phyloP scores from a whole-genome alignment of 2,113 vertebrate genomes.

The Rutilus rutilus region DNA sequence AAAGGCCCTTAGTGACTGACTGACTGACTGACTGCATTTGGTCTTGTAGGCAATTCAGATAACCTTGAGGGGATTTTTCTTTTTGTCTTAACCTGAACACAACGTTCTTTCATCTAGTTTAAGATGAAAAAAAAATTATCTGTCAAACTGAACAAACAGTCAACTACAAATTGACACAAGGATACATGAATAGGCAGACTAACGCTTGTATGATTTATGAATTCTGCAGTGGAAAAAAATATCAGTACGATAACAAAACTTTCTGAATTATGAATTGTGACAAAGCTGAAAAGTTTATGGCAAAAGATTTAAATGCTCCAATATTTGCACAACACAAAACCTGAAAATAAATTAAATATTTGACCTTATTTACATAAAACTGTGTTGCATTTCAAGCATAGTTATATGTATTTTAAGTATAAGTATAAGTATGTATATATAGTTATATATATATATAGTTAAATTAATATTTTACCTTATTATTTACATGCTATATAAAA shows the following conservation, averaged over 20 bases:
- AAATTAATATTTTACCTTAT: not conserved
- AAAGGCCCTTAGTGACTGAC: slow-evolving; percentile 25
- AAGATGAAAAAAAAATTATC: slow-evolving; percentile 31
- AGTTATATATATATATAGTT: too few relatives aligned
- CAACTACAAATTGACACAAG: slow-evolving; percentile 11
- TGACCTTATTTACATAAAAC: not conserved
- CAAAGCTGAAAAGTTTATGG: not conserved
- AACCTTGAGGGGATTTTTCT: slow-evolving; percentile 33
- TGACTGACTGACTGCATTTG: slow-evolving; percentile 26
- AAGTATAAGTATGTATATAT: too few relatives aligned
- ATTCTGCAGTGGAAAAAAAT: slow-evolving; percentile 2
- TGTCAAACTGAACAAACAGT: slow-evolving; percentile 33
- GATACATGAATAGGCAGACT: slow-evolving; percentile 23
- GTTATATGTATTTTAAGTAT: not conserved
- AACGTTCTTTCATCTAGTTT: slow-evolving; percentile 26
- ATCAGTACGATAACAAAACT: slow-evolving; percentile 18
- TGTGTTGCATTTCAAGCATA: not conserved
- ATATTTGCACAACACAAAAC: not conserved
- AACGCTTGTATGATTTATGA: slow-evolving; percentile 22
- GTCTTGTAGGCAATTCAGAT: slow-evolving; percentile 9
- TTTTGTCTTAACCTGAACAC: slow-evolving; percentile 28
- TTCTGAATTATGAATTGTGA: not conserved
- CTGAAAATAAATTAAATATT: not conserved
- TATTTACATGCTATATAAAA: not conserved
- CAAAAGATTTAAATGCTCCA: not conserved